These are phyloP conservation scores for Trichogramma dendrolimi DNA, from an alignment of 2,888 invertebrate species.

Conservation along the genomic window DNA sequence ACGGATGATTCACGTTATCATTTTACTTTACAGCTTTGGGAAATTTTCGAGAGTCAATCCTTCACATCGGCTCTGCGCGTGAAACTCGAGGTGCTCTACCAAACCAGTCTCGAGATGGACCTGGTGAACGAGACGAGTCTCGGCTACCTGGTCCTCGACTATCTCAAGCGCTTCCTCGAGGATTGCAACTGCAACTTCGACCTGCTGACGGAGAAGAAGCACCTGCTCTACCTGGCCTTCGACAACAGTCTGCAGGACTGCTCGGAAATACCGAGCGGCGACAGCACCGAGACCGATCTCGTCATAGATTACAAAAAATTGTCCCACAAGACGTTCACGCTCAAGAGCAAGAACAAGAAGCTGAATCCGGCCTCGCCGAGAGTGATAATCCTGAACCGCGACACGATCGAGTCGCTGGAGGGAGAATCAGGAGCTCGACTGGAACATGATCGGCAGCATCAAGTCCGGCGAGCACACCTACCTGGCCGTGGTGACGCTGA, in stretches of 20 bases:
- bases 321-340: slow-evolving; percentile 48
- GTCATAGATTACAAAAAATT: slow-evolving; percentile 71
- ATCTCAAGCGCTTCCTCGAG: slow-evolving; percentile 52
- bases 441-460: slow-evolving; percentile 60
- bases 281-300: slow-evolving; percentile 68
- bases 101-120: slow-evolving; percentile 66
- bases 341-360: slow-evolving; percentile 48
- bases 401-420: slow-evolving; percentile 53
- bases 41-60: slow-evolving; percentile 62
- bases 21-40: slow-evolving; percentile 58
- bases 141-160: slow-evolving; percentile 63
- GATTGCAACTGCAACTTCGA: slow-evolving; percentile 38
- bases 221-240: slow-evolving; percentile 70
- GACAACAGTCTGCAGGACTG: slow-evolving; percentile 77
- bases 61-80: slow-evolving; percentile 65
- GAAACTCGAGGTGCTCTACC: slow-evolving; percentile 71
- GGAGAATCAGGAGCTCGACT: slow-evolving; percentile 57
- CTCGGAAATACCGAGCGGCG: slow-evolving; percentile 64
- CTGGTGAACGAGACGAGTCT: slow-evolving; percentile 58
- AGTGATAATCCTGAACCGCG: slow-evolving; percentile 61
- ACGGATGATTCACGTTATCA: neutral
- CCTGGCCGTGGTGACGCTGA: slow-evolving; percentile 63
- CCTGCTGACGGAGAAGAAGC: slow-evolving; percentile 61
- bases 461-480: slow-evolving; percentile 61
- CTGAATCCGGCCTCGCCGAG: slow-evolving; percentile 61